Percentiles rank a stretch among this genome's conserved stretches.
Evolutionary conservation across 2,888 invertebrate genomes (phyloP).

Genomic region (Drosophila kuntzei): DNA sequence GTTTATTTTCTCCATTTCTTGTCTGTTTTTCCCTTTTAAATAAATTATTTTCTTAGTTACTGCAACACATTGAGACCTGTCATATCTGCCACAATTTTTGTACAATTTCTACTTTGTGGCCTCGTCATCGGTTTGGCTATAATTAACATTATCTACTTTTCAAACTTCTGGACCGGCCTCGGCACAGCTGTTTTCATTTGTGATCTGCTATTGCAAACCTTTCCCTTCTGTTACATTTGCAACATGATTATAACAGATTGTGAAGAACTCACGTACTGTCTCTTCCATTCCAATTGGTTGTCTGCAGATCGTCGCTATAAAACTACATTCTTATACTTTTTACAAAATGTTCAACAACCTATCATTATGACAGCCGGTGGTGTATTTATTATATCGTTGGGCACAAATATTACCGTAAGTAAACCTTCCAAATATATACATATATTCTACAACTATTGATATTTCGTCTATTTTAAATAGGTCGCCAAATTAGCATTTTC

Average conservation of each 20-base stretch:
- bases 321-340: conserved; percentile 46
- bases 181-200: conserved; percentile 36
- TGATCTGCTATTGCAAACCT: conserved; percentile 53
- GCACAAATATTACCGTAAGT: conserved; percentile 63
- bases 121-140: conserved; percentile 48
- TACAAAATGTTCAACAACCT: conserved; percentile 64
- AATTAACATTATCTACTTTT: conserved; percentile 64
- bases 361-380: conserved; percentile 63
- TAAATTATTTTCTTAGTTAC: conserved; percentile 33
- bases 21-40: not conserved
- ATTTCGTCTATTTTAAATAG: conserved; percentile 8
- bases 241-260: conserved; percentile 50
- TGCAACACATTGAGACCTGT: conserved; percentile 48
- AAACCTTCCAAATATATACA: not conserved
- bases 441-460: not conserved
- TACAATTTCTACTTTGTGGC: conserved; percentile 61
- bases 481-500: conserved; percentile 70
- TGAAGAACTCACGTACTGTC: conserved; percentile 36
- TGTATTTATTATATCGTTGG: conserved; percentile 56
- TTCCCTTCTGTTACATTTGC: conserved; percentile 69
- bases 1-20: not conserved
- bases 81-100: conserved; percentile 59
- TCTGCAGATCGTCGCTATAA: conserved; percentile 49
- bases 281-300: conserved; percentile 68
- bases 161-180: conserved; percentile 52